Evolutionary conservation across 1,140 invertebrate species (phyloP).

Genomic region (Monomorium pharaonis): DNA sequence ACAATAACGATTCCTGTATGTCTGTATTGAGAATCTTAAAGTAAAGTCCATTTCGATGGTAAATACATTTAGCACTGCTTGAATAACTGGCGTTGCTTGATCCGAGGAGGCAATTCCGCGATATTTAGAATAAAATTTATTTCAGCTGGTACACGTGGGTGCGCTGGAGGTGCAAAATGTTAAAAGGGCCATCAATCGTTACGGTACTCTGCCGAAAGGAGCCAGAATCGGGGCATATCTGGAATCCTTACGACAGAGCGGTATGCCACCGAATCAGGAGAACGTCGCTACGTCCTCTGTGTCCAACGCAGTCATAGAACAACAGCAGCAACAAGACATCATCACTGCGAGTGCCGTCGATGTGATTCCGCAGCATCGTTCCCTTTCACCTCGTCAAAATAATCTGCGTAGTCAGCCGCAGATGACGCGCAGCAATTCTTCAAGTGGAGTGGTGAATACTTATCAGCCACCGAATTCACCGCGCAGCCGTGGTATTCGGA

Average conservation of each 20-base stretch:
- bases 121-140: conserved; percentile 70
- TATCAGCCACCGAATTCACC: conserved; percentile 87
- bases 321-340: conserved; percentile 58
- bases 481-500: conserved; percentile 84
- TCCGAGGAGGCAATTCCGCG: not conserved
- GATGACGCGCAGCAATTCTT: conserved; percentile 94
- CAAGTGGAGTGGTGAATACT: conserved; percentile 90
- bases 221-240: conserved; percentile 97
- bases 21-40: conserved; percentile 19
- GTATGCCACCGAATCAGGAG: conserved; percentile 86
- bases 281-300: conserved; percentile 71
- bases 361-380: conserved; percentile 81
- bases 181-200: conserved; percentile 97
- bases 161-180: conserved; percentile 98
- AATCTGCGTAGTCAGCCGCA: conserved; percentile 89
- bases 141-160: conserved; percentile 91
- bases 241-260: conserved; percentile 94
- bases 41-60: conserved; percentile 60
- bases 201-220: conserved; percentile 98
- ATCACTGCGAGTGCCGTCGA: conserved; percentile 65
- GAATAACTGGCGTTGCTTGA: conserved; percentile 70
- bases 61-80: conserved; percentile 83
- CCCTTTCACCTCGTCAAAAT: conserved; percentile 86
- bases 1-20: not conserved
- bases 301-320: conserved; percentile 76